A percentile compares a stretch with the other conserved stretches of the same genome.
Conservation (phyloP, 2,113 vertebrate species). For the Coptodon bakossiorum region DNA sequence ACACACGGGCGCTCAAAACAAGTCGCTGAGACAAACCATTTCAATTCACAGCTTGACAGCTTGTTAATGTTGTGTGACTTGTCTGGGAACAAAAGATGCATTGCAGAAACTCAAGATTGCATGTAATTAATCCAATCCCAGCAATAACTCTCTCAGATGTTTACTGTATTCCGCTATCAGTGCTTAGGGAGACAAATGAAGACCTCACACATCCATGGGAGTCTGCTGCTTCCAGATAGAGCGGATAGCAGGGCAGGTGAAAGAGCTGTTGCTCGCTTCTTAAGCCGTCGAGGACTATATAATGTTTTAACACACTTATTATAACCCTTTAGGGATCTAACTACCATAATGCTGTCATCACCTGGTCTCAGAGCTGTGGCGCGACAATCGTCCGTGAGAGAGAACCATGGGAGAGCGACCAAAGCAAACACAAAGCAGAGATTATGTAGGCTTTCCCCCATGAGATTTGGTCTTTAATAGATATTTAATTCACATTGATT, state of each 20-base stretch:
- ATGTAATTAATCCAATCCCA: constrained; percentile 47
- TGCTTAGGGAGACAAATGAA: constrained; percentile 33
- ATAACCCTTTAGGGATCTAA: constrained; percentile 18
- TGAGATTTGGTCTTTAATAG: background rate
- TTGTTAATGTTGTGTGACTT: constrained; percentile 61
- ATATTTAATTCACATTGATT: background rate
- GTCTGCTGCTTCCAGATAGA: background rate
- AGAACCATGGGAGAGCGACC: constrained; percentile 58
- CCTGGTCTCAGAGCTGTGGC: constrained; percentile 11
- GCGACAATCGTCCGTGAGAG: background rate
- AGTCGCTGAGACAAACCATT: constrained; percentile 43
- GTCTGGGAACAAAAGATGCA: constrained; percentile 41
- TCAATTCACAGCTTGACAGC: constrained; percentile 52
- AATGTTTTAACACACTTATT: constrained; percentile 35
- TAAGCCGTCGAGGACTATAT: constrained; percentile 5
- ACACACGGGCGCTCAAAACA: background rate
- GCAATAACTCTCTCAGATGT: constrained; percentile 62
- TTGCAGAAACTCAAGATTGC: constrained; percentile 44
- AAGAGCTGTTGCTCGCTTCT: constrained; percentile 18
- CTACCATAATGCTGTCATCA: constrained; percentile 58
- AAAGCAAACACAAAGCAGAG: constrained; percentile 49
- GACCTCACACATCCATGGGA: constrained; percentile 47
- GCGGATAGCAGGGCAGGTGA: constrained; percentile 33
- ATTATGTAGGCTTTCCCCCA: background rate
- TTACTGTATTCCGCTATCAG: constrained; percentile 34